phyloP scores from a whole-genome alignment of 2,888 invertebrate genomes.

The Ctenicera cuprea region DNA sequence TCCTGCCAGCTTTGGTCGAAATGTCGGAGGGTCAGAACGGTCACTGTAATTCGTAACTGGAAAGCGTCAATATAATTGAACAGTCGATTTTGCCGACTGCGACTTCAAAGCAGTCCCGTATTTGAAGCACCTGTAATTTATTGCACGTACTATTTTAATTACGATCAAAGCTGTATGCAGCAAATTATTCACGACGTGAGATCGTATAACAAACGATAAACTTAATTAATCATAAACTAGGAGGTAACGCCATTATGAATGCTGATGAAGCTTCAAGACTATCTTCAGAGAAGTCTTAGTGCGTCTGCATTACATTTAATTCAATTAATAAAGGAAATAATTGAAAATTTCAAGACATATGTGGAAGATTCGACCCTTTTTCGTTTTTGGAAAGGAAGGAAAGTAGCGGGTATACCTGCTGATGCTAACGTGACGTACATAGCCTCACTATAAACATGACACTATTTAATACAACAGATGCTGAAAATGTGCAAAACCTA shows the following conservation, averaged over 20 bases:
- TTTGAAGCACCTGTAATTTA: conserved; percentile 5
- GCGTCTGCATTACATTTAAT: background rate
- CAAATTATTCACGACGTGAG: background rate
- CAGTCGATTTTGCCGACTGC: background rate
- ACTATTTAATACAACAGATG: too few species aligned
- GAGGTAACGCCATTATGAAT: background rate
- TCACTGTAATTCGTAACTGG: background rate
- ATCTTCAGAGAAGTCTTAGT: background rate
- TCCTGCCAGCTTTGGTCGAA: background rate
- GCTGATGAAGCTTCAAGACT: conserved; percentile 14
- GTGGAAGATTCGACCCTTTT: too few species aligned
- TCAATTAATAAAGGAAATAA: background rate
- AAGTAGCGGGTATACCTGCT: too few species aligned
- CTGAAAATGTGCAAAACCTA: too few species aligned
- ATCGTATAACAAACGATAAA: background rate
- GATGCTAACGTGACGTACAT: too few species aligned
- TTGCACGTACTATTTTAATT: conserved; percentile 5
- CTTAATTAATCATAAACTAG: conserved; percentile 8
- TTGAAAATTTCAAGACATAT: too few species aligned
- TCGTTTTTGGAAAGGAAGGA: too few species aligned
- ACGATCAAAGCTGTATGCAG: background rate
- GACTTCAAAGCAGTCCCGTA: background rate
- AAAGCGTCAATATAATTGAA: background rate
- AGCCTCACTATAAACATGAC: too few species aligned
- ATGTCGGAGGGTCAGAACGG: background rate